These are phyloP conservation scores for Glyptemys insculpta DNA, from an alignment of 2,797 vertebrate genomes.

Conservation along the genomic window DNA sequence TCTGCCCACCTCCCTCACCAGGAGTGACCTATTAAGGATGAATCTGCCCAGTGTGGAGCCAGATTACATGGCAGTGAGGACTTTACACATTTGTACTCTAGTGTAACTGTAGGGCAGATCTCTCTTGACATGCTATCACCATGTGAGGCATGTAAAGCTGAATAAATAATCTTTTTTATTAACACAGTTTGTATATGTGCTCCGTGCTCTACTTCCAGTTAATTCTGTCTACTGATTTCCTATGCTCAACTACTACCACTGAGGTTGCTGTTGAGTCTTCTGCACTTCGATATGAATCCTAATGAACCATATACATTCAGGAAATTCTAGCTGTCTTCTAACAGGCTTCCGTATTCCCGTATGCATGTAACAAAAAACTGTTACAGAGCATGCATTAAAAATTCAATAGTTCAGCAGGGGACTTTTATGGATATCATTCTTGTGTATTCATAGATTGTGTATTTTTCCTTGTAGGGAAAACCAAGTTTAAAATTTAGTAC, in stretches of 20 bases:
- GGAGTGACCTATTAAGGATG: accelerated
- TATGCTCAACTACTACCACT: not conserved
- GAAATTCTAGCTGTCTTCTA: not conserved
- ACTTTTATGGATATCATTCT: not conserved
- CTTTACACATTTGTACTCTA: not conserved
- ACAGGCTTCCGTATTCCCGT: not conserved
- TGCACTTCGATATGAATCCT: not conserved
- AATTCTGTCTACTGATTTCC: not conserved
- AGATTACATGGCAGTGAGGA: not conserved
- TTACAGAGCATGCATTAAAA: not conserved
- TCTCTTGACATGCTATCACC: not conserved
- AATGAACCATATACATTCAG: not conserved
- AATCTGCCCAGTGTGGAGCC: not conserved
- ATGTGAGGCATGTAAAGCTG: not conserved
- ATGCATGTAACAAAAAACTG: not conserved
- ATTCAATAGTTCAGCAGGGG: not conserved
- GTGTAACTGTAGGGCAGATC: not conserved
- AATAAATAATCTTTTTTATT: not conserved
- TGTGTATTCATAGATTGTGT: not conserved
- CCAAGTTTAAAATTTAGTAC: not conserved
- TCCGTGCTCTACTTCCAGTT: not conserved
- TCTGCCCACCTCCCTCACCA: not conserved
- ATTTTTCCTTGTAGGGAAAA: not conserved
- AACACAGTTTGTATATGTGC: not conserved
- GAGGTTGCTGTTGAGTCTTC: not conserved